Evolutionary conservation across 1,140 invertebrate genomes (phyloP).

Genomic region (Habropoda laboriosa): DNA sequence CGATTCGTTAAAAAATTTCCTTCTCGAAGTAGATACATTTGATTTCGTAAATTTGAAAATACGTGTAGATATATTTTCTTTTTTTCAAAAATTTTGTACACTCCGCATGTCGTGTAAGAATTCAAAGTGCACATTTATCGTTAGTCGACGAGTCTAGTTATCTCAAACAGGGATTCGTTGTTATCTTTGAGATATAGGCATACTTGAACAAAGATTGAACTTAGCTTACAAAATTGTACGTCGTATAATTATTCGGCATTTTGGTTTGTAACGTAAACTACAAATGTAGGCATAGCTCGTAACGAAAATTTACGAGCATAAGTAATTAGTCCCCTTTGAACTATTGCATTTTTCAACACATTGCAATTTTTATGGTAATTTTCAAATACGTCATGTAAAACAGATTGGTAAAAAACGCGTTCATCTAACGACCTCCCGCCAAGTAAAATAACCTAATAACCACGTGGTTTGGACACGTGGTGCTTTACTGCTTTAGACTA

Average conservation of each 20-base stretch:
- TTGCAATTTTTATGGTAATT: not conserved
- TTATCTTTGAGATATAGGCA: constrained; percentile 63
- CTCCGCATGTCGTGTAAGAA: not conserved
- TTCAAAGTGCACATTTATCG: constrained; percentile 29
- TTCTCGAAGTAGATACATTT: not conserved
- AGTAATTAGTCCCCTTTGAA: not conserved
- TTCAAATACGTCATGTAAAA: not conserved
- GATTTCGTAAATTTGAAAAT: too few species aligned
- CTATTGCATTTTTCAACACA: not conserved
- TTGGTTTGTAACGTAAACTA: not conserved
- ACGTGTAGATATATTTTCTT: too few species aligned
- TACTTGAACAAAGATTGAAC: constrained; percentile 53
- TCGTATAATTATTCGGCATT: constrained; percentile 10
- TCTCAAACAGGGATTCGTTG: constrained; percentile 52
- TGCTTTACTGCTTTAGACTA: constrained; percentile 2
- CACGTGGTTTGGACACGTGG: constrained; percentile 66
- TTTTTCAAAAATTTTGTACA: not conserved
- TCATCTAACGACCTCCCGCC: constrained; percentile 45
- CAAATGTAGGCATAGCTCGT: not conserved
- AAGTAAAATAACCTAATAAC: constrained; percentile 51
- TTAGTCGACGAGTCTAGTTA: constrained; percentile 33
- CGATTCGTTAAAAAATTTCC: not conserved
- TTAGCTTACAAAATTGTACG: constrained; percentile 26
- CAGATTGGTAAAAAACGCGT: constrained; percentile 9
- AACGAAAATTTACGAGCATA: too few species aligned